Percentiles rank a stretch among this genome's conserved stretches.
Evolutionary conservation across 2,113 vertebrate genomes (phyloP).

Genomic region (Alligator sinensis): DNA sequence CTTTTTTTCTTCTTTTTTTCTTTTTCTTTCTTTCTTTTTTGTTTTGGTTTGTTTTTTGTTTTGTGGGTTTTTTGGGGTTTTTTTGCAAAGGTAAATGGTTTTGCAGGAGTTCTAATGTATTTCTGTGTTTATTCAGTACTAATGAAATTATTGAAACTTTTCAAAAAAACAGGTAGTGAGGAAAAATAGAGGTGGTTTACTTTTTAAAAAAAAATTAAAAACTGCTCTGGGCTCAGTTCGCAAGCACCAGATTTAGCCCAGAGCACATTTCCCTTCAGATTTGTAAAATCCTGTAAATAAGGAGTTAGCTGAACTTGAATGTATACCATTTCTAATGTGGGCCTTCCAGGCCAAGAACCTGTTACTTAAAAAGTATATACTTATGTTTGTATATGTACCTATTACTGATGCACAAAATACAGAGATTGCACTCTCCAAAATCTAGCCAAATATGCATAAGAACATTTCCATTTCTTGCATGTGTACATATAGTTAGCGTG

Average conservation of each 20-base stretch:
- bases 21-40: too few relatives aligned
- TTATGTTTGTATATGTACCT: background rate
- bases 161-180: background rate
- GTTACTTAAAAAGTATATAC: background rate
- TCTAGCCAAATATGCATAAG: background rate
- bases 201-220: background rate
- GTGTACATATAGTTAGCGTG: background rate
- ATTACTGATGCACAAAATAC: background rate
- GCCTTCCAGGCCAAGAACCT: background rate
- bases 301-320: background rate
- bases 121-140: background rate
- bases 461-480: background rate
- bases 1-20: background rate
- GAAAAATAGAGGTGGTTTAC: accelerated
- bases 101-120: background rate
- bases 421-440: background rate
- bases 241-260: background rate
- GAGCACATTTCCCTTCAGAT: background rate
- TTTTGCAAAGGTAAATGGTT: too few relatives aligned
- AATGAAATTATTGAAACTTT: background rate
- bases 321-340: background rate
- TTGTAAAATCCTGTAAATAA: background rate
- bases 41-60: too few relatives aligned
- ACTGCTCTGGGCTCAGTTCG: background rate
- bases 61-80: too few relatives aligned